Evolutionary conservation across 1,140 invertebrate genomes (phyloP).

Genomic region (Triops longicaudatus): DNA sequence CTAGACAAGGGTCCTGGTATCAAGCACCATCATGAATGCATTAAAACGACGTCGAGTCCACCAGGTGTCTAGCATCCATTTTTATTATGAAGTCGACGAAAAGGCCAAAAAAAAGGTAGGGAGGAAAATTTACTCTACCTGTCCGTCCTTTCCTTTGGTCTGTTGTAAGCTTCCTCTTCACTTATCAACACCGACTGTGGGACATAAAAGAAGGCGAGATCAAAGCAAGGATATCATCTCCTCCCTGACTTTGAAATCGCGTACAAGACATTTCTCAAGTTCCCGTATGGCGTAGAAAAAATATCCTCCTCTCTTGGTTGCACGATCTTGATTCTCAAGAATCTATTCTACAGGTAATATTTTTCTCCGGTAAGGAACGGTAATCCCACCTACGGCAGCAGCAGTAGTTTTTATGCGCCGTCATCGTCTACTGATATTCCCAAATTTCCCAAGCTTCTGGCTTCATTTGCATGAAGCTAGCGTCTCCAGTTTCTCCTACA

Average conservation of each 20-base stretch:
- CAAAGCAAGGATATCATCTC: constrained; percentile 3
- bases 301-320: not conserved
- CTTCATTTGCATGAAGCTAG: not conserved
- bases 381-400: not conserved
- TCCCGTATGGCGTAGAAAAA: not conserved
- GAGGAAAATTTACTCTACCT: not conserved
- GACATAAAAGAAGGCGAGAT: constrained; percentile 15
- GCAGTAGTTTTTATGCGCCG: constrained; percentile 9
- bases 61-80: constrained; percentile 6
- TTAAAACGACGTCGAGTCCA: not conserved
- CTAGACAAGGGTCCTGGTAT: not conserved
- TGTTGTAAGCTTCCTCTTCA: constrained; percentile 3
- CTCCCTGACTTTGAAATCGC: constrained; percentile 14
- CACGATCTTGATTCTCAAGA: constrained; percentile 5
- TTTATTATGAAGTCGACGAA: not conserved
- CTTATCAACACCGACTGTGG: constrained; percentile 14
- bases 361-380: not conserved
- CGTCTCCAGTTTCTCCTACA: not conserved
- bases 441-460: constrained; percentile 1
- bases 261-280: not conserved
- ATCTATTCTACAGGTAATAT: constrained; percentile 10
- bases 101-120: not conserved
- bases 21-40: constrained; percentile 3
- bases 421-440: not conserved
- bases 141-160: not conserved